Percentiles rank a stretch among this genome's conserved stretches.
phyloP scores from a whole-genome alignment of 2,797 vertebrate genomes.

The Triplophysa bombifrons region DNA sequence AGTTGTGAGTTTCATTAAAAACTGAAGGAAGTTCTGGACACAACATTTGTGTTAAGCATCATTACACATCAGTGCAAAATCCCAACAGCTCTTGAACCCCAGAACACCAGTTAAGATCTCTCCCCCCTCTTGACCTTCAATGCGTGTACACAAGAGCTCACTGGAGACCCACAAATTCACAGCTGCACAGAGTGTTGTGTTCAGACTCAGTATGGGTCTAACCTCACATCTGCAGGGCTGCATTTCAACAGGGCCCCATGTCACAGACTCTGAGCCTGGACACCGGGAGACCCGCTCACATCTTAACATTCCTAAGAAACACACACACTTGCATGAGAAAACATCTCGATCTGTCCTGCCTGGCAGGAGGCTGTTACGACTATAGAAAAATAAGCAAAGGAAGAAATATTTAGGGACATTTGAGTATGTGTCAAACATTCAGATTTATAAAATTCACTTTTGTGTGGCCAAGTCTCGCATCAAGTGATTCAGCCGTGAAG shows the following conservation, averaged over 20 bases:
- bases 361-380: background rate
- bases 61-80: constrained; percentile 31
- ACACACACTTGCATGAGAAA: constrained; percentile 14
- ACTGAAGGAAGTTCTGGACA: constrained; percentile 24
- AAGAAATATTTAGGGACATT: background rate
- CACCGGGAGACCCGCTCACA: constrained; percentile 3
- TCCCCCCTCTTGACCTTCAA: constrained; percentile 15
- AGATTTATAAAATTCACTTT: background rate
- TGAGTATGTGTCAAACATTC: background rate
- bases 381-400: constrained; percentile 5
- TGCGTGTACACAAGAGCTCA: constrained; percentile 30
- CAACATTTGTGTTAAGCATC: constrained; percentile 31
- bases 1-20: background rate
- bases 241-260: constrained; percentile 50
- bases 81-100: constrained; percentile 45
- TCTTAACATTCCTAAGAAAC: constrained; percentile 24
- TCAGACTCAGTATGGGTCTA: constrained; percentile 21
- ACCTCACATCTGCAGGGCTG: constrained; percentile 49
- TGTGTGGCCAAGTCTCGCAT: too few relatives aligned
- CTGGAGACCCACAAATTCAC: constrained; percentile 49
- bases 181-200: constrained; percentile 15
- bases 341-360: background rate
- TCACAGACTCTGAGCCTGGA: constrained; percentile 22
- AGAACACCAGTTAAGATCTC: constrained; percentile 11
- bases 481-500: too few relatives aligned